Evolutionary conservation across 2,113 vertebrate species (phyloP), one percentile per base, ranked within the genome.

Genomic region (Scomber colias): DNA sequence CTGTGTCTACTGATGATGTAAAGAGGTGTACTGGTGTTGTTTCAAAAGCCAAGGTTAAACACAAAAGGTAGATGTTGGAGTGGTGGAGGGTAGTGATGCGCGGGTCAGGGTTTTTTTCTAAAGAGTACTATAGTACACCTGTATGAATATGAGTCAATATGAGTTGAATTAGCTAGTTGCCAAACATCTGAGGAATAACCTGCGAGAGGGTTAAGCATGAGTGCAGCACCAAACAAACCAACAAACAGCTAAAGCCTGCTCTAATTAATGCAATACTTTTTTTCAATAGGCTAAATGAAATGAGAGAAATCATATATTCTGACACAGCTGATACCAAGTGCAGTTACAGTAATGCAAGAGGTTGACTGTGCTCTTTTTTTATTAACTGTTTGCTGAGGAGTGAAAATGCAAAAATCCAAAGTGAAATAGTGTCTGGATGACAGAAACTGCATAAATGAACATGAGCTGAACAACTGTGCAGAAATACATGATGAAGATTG

Each of bases 401-500:
- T 31, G 56, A 55, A 68, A 64, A 79, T 40, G 8, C 4, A 55
- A 81, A 77, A 40, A 8, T 74, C 44, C 24, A 54, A 30, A 76
- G 69, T 79, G 30, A 45, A 72, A 59, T 15, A 11, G 57, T 16
- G 59, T 31, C 54, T 40, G 11, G 51, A 55, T 46, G 48, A 10
- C 55, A 10, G 5, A 64, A 73, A 78, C 65, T 55, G 49, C 27
- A 49, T 45, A 30, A 11, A 68, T 74, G 53, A 64, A 77, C 56
- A 68, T 6, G 12, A 53, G 45, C 15, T 1, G 19, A 69, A 70
- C 40, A 45, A 53, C 16, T 17, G 48, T 57, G 72, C 12, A 67
- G 54, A 74, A 67, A 61, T 12, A 5, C n/a, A 51, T 45, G 63
- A 79, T 67, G 21, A 72, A 70, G 50, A 83, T 19, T 50, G 46